Base-by-base conservation (phyloP, 2,888 invertebrate species). In the Campoletis raptor region DNA sequence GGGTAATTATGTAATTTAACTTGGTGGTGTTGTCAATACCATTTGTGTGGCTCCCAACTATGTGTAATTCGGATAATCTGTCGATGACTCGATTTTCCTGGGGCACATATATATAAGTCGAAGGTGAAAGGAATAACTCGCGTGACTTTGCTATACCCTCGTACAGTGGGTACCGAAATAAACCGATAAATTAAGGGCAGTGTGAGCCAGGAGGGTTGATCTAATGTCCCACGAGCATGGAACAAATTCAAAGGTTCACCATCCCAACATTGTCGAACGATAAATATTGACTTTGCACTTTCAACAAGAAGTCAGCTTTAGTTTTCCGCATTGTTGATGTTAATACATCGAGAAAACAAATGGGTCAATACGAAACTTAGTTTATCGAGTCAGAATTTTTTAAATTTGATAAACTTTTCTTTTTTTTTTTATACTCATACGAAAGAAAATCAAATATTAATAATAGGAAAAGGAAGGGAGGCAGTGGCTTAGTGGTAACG, bases 111-210 rank as follows among this genome's bases (percentile, higher is more conserved):
- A 30, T 67, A 67, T 36, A 40, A 18, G 70, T 48, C 36, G 67
- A 42, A 45, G 73, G 80, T 48, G 45, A 80, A 80, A 61, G 57
- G 57, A 84, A 84, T 61, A 57, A 57, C 79, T 84, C 79, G 79
- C 84, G 79, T 84, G 80, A 79, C 84, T 79, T 48, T 40, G 40
- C 48, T 7, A 30, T 30, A 21, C 40, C 54, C 67, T 72, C 30
- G 48, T 64, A 15, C 37, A 24, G 69, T 4, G 21, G 64, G 24
- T 61, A 80, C 54, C 69, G 84, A 84, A 84, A 84, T 84, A 84
- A 74, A 74, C 61, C 79, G 84, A 80, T 84, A 80, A 84, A 84
- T 84, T 84, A 80, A 84, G 80, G 30, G 84, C 69, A 52, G 72
- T 8, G 69, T 30, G 37, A 37, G 45, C 48, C 21, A 15, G 48